Evolutionary conservation across 2,113 vertebrate species (phyloP).

Genomic region (Raja brachyura): DNA sequence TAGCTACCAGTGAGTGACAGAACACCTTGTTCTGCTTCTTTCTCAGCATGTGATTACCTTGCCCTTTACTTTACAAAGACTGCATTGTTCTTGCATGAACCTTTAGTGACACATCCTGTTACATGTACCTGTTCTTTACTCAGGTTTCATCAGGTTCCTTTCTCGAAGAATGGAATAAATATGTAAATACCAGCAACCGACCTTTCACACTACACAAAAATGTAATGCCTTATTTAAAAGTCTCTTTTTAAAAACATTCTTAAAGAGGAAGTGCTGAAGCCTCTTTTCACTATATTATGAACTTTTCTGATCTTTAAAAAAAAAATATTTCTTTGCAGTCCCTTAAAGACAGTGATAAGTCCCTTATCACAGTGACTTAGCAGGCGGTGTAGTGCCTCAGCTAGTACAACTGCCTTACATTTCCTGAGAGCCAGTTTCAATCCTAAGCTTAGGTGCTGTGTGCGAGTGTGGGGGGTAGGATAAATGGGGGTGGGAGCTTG

Average conservation of each 20-base stretch:
- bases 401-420: no score
- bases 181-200: slow-evolving; percentile 6
- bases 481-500: no score
- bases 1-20: not conserved
- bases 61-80: slow-evolving; percentile 17
- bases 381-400: no score
- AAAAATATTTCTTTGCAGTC: not conserved
- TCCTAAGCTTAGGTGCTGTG: no score
- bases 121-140: slow-evolving; percentile 30
- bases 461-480: no score
- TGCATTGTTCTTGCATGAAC: slow-evolving; percentile 26
- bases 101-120: slow-evolving; percentile 36
- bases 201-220: not conserved
- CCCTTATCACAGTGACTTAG: no score
- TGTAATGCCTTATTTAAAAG: not conserved
- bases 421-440: no score
- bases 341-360: no score
- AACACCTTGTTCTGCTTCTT: not conserved
- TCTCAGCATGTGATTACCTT: slow-evolving; percentile 20
- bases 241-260: not conserved
- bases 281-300: not conserved
- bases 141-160: not conserved
- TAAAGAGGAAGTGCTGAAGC: not conserved
- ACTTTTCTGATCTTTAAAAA: not conserved
- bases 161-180: slow-evolving; percentile 2